Base-by-base conservation (phyloP, 2,888 invertebrate genomes). In the Dicroscelio sp. region DNA sequence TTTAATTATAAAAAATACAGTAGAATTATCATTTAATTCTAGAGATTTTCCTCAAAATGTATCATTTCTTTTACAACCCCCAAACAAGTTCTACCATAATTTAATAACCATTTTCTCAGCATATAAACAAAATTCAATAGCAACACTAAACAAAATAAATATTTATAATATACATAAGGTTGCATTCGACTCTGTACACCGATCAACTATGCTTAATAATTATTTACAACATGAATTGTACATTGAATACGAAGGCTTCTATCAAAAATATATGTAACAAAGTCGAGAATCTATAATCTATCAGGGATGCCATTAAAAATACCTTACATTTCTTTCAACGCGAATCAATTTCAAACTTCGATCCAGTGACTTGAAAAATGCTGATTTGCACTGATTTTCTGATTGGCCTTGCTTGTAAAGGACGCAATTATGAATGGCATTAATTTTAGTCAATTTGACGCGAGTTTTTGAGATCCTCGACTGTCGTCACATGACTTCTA, bases 261-360 rank as follows among this genome's bases (percentile, higher is more conserved):
- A 86, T 86, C 86, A 86, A 86, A 80, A 86, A 86, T 86, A 86
- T 86, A 73, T 80, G 80, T 38, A 73, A 86, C 86, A 65, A 80
- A 65, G 86, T 80, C 79, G 80, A 86, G 86, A 80, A 86, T 80
- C 65, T 43, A 43, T 23, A 17, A 17, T 71, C 38, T 65, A 33
- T 25, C 25, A 14, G 38, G 23, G 55, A 23, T 55, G 27, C 35
- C 55, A 14, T 55, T 58, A 27, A 60, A 33, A 76, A 38, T 60
- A n/a, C n/a, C n/a, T 35, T 38, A 30, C 17, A 14, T 63, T 80
- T 12, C 27, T 31, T 63, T 76, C 27, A 30, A 48, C n/a, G 43
- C 65, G 17, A 80, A 80, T 79, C 67, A 80, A 23, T 52, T 79
- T 80, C 31, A 43, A 63, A 67, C n/a, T 35, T 33, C 27, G 67